Evolutionary conservation across 2,797 vertebrate species (phyloP).

Genomic region (Siniperca undulata): DNA sequence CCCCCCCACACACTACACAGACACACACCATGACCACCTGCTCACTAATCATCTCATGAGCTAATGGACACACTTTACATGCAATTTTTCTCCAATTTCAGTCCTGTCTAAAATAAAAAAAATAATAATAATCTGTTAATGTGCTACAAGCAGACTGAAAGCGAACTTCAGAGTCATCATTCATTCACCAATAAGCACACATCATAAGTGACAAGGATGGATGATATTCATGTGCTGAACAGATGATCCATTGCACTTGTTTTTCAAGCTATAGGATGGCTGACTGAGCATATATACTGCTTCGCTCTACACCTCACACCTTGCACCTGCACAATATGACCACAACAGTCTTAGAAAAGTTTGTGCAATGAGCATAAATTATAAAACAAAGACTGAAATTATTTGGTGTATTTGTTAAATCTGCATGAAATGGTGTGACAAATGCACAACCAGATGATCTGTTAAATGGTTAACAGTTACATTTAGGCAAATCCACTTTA

Average conservation of each 20-base stretch:
- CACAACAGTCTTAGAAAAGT: not conserved
- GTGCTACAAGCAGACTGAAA: not conserved
- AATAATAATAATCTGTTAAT: not conserved
- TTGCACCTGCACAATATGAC: not conserved
- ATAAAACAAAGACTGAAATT: not conserved
- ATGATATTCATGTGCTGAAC: not conserved
- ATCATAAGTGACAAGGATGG: not conserved
- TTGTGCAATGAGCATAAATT: not conserved
- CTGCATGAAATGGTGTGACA: not conserved
- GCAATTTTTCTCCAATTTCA: not conserved
- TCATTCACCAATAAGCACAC: not conserved
- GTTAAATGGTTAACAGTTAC: not conserved
- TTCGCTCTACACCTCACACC: not conserved
- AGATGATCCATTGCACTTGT: not conserved
- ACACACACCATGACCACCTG: conserved; percentile 3
- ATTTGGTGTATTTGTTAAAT: not conserved
- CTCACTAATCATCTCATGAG: conserved; percentile 9
- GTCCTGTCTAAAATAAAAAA: not conserved
- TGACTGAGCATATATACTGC: not conserved
- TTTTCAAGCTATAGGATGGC: not conserved
- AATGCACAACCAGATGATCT: no score
- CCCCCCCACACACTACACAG: not conserved
- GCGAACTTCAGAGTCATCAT: not conserved
- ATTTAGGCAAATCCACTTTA: not conserved
- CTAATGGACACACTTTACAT: not conserved